phyloP scores from a whole-genome alignment of 1,140 invertebrate genomes.

The Anastrepha ludens region DNA sequence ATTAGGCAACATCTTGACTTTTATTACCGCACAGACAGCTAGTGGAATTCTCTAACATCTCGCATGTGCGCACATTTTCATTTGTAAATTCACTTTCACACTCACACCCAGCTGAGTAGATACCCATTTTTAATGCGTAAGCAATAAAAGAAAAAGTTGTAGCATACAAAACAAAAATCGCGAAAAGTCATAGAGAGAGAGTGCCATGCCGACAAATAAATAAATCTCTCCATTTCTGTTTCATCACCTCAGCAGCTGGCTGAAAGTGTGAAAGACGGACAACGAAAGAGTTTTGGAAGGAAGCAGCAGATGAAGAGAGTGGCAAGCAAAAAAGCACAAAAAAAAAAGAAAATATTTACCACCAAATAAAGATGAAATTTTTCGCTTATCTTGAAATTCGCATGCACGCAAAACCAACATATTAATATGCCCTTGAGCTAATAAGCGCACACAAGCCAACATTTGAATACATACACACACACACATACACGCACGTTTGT shows the following conservation, averaged over 20 bases:
- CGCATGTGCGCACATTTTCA: too few relatives aligned
- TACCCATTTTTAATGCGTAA: too few relatives aligned
- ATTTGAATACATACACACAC: neutral
- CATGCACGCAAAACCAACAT: constrained; percentile 15
- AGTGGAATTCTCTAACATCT: neutral
- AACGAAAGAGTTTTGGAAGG: neutral
- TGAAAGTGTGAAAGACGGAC: neutral
- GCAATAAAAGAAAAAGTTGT: too few relatives aligned
- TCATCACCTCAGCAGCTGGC: constrained; percentile 19
- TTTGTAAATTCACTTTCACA: too few relatives aligned
- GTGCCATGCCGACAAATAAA: neutral
- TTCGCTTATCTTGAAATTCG: constrained; percentile 1
- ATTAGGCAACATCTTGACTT: constrained; percentile 43
- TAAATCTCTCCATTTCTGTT: constrained; percentile 11
- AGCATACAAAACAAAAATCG: too few relatives aligned
- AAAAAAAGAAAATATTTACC: neutral
- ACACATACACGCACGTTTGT: neutral
- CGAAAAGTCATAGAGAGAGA: too few relatives aligned
- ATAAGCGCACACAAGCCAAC: neutral
- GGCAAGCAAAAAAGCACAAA: neutral
- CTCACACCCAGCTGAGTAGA: too few relatives aligned
- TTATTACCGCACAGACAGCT: constrained; percentile 32
- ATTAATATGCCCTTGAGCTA: constrained; percentile 26
- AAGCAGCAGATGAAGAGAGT: neutral
- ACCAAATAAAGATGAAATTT: constrained; percentile 17